phyloP scores from a whole-genome alignment of 2,888 invertebrate species.

The Phyllotreta cruciferae region DNA sequence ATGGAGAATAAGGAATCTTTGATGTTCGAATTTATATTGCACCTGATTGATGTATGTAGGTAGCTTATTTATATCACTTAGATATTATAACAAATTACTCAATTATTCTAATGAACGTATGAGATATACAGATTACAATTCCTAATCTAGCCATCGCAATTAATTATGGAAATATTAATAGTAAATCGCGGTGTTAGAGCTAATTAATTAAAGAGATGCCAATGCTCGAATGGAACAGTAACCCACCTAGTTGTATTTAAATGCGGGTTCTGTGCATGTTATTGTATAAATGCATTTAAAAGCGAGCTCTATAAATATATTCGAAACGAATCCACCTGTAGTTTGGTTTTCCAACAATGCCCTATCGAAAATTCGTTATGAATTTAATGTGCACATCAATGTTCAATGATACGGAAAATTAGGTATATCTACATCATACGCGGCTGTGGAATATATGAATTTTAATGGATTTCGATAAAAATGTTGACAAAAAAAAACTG shows the following conservation, averaged over 20 bases:
- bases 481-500: conserved; percentile 18
- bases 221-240: conserved; percentile 27
- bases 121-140: too few species aligned
- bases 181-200: too few species aligned
- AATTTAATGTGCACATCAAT: conserved; percentile 32
- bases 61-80: too few species aligned
- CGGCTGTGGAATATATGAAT: conserved; percentile 33
- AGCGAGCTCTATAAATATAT: conserved; percentile 3
- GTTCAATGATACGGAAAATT: conserved; percentile 40
- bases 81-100: too few species aligned
- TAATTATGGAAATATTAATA: too few species aligned
- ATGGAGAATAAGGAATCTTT: too few species aligned
- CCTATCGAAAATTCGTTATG: conserved; percentile 4
- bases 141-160: too few species aligned
- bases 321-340: conserved; percentile 9
- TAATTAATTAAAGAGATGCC: conserved; percentile 29
- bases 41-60: too few species aligned
- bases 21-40: too few species aligned
- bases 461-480: conserved; percentile 21
- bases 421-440: conserved; percentile 31
- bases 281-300: not conserved
- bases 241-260: conserved; percentile 17
- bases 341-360: conserved; percentile 11
- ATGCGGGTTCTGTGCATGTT: not conserved
- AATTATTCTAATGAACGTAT: too few species aligned